Base-by-base conservation (phyloP, 2,113 vertebrate species). In the Rattus rattus region DNA sequence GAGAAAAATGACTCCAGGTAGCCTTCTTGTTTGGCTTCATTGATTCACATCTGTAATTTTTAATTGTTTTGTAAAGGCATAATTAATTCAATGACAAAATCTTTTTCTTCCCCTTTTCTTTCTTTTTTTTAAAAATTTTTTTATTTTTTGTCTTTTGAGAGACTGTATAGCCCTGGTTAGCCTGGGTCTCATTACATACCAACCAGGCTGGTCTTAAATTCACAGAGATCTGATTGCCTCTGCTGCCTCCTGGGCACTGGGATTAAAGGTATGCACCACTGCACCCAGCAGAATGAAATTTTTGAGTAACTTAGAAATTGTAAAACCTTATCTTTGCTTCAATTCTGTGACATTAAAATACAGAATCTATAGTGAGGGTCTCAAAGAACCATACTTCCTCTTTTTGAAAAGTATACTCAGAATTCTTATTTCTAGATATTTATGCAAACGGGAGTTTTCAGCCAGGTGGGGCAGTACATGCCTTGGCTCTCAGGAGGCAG, bases 351-450 rank as follows among this genome's bases (percentile, higher is more conserved):
- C 13, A 91, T 91, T 88, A 80, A 85, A 91, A 83, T 92, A 39
- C 9, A 94, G 22, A 85, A 24, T 72, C 7, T 39, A 65, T 8
- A 77, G 67, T 19, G 65, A 92, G 65, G 26, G 3, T 94, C 59
- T 88, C 77, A 73, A 70, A 84, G 90, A 83, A 87, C 39, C 28
- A 30, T 54, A 24, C 7, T 79, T 87, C 8, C 13, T 86, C 73
- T 3, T 54, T 73, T 94, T 85, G 22, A 2, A 83, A 70, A 70
- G 22, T 94, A 69, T 80, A 84, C 20, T 26, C 70, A n/a, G 28
- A 94, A 94, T 92, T 88, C 75, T 94, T 19, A 85, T 85, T 89
- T 93, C 67, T 93, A 84, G 61, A 19, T 90, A 39, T 75, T 89
- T 56, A 61, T 75, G 33, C 33, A 93, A 91, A 96, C 63, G 75